phyloP scores from a whole-genome alignment of 2,888 invertebrate species.

The Acronicta aceris region DNA sequence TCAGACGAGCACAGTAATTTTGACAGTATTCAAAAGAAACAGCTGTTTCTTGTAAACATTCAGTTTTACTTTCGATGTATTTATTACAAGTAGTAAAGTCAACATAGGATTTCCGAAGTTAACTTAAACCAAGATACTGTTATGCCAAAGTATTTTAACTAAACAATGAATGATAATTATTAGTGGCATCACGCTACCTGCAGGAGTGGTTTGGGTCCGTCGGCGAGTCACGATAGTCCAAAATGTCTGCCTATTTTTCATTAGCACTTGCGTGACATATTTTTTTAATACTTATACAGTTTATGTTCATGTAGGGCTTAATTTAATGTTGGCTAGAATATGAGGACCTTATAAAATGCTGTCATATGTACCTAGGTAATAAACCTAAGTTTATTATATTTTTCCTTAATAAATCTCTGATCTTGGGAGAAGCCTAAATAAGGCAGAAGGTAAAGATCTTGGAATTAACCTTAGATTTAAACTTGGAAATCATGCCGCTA shows the following conservation, averaged over 20 bases:
- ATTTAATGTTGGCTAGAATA: neutral
- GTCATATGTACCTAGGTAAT: too few species aligned
- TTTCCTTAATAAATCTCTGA: neutral
- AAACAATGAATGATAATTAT: conserved; percentile 53
- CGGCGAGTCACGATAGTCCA: conserved; percentile 59
- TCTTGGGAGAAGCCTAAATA: conserved; percentile 49
- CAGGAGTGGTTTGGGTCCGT: conserved; percentile 70
- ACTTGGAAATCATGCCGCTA: conserved; percentile 60
- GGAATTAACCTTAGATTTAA: conserved; percentile 65
- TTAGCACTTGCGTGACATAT: conserved; percentile 47
- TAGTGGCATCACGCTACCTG: conserved; percentile 67
- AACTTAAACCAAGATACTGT: conserved; percentile 21
- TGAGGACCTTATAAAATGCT: too few species aligned
- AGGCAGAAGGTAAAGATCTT: conserved; percentile 57
- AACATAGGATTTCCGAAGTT: neutral
- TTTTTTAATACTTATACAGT: too few species aligned
- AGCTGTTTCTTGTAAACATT: too few species aligned
- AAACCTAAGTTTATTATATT: neutral
- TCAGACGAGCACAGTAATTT: too few species aligned
- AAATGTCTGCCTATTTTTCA: conserved; percentile 41
- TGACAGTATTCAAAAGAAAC: too few species aligned
- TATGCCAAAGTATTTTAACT: conserved; percentile 30
- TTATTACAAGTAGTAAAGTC: too few species aligned
- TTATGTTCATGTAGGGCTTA: neutral
- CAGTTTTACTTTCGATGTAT: too few species aligned